phyloP scores from a whole-genome alignment of 1,140 invertebrate species.

The Tenebrio molitor region DNA sequence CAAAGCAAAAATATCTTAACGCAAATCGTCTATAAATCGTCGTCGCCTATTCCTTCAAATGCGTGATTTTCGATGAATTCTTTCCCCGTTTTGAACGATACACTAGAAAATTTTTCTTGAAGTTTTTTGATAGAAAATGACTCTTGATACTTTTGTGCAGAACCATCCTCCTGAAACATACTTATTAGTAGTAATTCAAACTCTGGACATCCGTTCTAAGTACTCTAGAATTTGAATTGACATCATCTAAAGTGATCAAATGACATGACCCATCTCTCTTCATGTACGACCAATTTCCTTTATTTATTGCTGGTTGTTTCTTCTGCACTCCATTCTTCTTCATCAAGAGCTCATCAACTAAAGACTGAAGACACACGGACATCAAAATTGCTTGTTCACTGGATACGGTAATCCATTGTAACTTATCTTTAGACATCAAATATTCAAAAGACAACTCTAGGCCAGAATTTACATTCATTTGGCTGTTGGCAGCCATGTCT shows the following conservation, averaged over 20 bases:
- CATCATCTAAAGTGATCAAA: constrained; percentile 65
- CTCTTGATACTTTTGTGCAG: constrained; percentile 56
- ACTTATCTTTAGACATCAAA: constrained; percentile 90
- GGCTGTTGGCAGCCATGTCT: constrained; percentile 58
- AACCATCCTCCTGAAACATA: constrained; percentile 7
- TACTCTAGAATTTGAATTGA: constrained; percentile 66
- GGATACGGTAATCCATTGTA: constrained; percentile 93
- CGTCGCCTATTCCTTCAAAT: constrained; percentile 92
- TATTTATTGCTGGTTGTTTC: constrained; percentile 56
- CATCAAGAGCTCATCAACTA: constrained; percentile 94
- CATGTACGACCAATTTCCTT: constrained; percentile 68
- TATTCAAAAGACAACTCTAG: constrained; percentile 96
- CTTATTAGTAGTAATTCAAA: constrained; percentile 10
- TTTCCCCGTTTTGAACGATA: constrained; percentile 73
- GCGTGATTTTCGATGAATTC: constrained; percentile 88
- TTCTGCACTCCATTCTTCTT: constrained; percentile 77
- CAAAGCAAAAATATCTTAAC: constrained; percentile 26
- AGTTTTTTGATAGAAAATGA: constrained; percentile 71
- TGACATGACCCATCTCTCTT: constrained; percentile 71
- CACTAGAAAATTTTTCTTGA: constrained; percentile 72
- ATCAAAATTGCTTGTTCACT: constrained; percentile 95
- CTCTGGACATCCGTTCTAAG: too few relatives aligned
- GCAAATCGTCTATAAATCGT: constrained; percentile 78
- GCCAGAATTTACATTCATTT: constrained; percentile 60
- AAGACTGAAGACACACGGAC: constrained; percentile 93